These are phyloP conservation scores for Limosa lapponica DNA, from an alignment of 2,797 vertebrate species.

Conservation along the genomic window DNA sequence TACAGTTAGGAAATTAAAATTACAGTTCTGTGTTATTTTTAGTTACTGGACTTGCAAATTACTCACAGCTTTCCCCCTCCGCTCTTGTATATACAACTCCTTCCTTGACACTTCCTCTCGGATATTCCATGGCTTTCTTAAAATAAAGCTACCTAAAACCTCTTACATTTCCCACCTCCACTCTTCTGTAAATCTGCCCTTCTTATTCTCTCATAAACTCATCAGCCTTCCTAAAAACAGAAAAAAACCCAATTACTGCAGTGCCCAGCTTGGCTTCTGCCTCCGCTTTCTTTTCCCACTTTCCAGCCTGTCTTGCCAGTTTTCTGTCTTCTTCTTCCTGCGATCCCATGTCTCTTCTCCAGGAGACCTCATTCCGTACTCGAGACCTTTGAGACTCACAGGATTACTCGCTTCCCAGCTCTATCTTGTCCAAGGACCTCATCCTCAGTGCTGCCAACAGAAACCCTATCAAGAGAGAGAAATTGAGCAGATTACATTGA, in stretches of 20 bases:
- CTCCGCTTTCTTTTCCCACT: neutral
- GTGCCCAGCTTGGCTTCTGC: neutral
- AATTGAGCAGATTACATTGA: neutral
- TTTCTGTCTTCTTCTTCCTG: neutral
- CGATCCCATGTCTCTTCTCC: neutral
- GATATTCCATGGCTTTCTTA: conserved; percentile 9
- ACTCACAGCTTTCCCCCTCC: neutral
- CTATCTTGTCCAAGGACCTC: neutral
- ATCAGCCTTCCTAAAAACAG: neutral
- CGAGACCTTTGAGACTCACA: neutral
- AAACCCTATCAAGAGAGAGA: neutral
- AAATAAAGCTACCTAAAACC: neutral
- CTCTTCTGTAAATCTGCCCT: neutral
- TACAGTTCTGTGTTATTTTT: neutral
- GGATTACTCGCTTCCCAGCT: neutral
- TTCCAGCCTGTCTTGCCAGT: neutral
- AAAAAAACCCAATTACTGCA: neutral
- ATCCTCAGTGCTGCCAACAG: neutral
- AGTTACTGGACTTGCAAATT: conserved; percentile 3
- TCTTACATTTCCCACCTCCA: neutral
- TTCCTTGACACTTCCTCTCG: conserved; percentile 32
- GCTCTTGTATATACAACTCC: neutral
- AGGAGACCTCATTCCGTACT: neutral
- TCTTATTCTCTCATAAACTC: neutral
- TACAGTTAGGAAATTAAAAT: no score